Conservation (phyloP, 35 echinoderm and acorn worm genomes). For the Hemicentrotus pulcherrimus region DNA sequence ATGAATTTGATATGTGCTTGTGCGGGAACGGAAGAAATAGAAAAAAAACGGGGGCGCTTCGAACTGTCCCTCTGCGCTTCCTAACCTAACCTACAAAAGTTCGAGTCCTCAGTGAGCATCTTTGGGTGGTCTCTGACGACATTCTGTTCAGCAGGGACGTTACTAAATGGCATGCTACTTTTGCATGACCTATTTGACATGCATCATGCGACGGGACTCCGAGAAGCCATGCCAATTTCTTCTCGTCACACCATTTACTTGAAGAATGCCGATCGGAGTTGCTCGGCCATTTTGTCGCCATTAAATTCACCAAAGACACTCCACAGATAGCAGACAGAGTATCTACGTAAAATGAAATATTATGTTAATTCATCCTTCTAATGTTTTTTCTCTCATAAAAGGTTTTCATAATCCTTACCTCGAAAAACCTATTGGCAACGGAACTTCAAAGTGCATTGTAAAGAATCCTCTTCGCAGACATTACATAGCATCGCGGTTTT, state of each 20-base stretch:
- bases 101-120: not conserved
- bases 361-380: not conserved
- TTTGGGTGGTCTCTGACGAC: not conserved
- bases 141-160: not conserved
- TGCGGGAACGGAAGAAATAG: not conserved
- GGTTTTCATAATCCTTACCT: not conserved
- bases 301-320: not conserved
- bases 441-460: not conserved
- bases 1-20: conserved; percentile 18
- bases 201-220: not conserved
- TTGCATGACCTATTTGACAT: not conserved
- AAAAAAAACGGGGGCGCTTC: not conserved
- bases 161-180: not conserved
- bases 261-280: not conserved
- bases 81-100: not conserved
- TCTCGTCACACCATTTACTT: not conserved
- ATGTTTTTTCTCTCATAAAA: no score
- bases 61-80: not conserved
- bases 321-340: no score
- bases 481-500: not conserved
- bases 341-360: not conserved
- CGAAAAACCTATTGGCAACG: not conserved
- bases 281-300: not conserved
- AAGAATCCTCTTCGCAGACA: not conserved
- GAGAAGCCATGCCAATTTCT: not conserved